These are phyloP conservation scores for Drymonia ruficornis DNA, from an alignment of 2,888 invertebrate genomes.

Conservation along the genomic window DNA sequence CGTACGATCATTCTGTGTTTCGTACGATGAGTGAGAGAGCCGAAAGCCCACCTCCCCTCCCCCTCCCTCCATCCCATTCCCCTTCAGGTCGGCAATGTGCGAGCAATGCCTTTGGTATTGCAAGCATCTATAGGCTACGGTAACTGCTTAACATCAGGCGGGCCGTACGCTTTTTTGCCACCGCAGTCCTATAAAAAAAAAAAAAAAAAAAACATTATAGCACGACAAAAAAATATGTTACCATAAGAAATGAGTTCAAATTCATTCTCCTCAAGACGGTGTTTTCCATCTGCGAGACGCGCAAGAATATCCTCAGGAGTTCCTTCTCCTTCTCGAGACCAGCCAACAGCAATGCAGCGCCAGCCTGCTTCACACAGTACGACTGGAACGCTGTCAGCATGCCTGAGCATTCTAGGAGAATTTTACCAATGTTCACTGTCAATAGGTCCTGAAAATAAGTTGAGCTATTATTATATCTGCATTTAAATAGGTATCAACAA, in stretches of 20 bases:
- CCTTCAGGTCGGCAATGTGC: too few species aligned
- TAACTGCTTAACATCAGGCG: too few species aligned
- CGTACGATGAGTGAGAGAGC: too few species aligned
- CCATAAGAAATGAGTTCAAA: slow-evolving; percentile 98
- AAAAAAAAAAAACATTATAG: too few species aligned
- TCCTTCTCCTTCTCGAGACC: slow-evolving; percentile 98
- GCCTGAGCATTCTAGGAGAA: slow-evolving; percentile 95
- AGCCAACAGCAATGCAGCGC: slow-evolving; percentile 93
- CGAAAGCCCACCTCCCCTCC: too few species aligned
- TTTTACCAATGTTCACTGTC: slow-evolving; percentile 95
- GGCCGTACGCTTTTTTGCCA: too few species aligned
- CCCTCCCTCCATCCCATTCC: too few species aligned
- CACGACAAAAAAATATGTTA: not conserved
- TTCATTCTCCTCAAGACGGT: slow-evolving; percentile 96
- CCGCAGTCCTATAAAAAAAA: too few species aligned
- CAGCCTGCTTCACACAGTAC: slow-evolving; percentile 97
- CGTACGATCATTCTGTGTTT: too few species aligned
- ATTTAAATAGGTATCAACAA: not conserved
- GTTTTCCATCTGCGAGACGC: slow-evolving; percentile 99
- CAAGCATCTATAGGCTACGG: too few species aligned
- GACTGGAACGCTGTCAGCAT: slow-evolving; percentile 98
- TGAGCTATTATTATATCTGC: not conserved
- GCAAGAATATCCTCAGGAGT: slow-evolving; percentile 95
- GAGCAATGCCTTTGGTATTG: too few species aligned
- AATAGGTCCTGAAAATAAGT: slow-evolving; percentile 86